phyloP scores from a whole-genome alignment of 2,888 invertebrate species.

The Cartodere bifasciata region DNA sequence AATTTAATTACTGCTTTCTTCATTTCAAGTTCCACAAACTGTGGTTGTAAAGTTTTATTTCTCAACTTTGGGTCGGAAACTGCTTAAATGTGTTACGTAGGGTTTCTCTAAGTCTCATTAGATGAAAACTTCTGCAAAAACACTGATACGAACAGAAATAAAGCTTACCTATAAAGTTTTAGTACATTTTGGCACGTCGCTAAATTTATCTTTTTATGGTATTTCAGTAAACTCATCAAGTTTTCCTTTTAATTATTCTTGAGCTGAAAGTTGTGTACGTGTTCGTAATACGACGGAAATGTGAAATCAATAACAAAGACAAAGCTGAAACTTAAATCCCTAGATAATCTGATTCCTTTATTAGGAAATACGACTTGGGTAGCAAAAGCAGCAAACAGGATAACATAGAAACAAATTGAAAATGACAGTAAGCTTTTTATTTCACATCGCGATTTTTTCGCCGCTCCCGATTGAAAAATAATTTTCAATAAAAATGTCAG shows the following conservation, averaged over 20 bases:
- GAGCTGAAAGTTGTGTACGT: no score
- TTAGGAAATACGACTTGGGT: not conserved
- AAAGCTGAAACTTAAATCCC: not conserved
- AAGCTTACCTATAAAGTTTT: no score
- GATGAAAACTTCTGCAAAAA: no score
- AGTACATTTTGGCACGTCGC: no score
- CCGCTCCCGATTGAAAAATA: conserved; percentile 25
- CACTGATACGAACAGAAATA: no score
- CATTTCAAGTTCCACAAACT: conserved; percentile 11
- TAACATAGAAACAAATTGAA: conserved; percentile 26
- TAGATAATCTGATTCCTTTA: not conserved
- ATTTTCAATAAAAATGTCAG: conserved; percentile 32
- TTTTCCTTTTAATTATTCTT: no score
- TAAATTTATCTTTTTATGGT: no score
- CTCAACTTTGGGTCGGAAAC: conserved; percentile 8
- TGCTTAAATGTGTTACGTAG: no score
- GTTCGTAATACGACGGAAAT: no score
- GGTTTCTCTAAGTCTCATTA: no score
- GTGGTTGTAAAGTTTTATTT: conserved; percentile 9
- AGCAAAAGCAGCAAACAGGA: conserved; percentile 17
- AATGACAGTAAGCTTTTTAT: conserved; percentile 29
- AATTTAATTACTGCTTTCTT: conserved; percentile 18
- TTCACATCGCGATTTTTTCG: conserved; percentile 22
- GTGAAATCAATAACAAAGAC: no score
- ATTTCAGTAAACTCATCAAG: no score